A percentile compares a stretch with the other conserved stretches of the same genome.
phyloP scores from a whole-genome alignment of 1,140 invertebrate species.

The Cardiocondyla obscurior region DNA sequence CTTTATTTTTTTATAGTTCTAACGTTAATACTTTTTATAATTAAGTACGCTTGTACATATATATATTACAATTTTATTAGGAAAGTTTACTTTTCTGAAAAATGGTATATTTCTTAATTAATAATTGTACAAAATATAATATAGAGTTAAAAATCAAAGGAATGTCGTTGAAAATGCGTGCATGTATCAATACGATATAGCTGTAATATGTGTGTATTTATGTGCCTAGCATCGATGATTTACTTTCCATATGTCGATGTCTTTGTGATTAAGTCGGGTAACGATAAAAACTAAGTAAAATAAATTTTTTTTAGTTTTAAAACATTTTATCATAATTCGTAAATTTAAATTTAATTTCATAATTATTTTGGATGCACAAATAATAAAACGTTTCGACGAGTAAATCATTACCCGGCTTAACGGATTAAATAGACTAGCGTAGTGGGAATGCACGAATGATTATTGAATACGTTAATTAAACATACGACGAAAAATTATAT shows the following conservation, averaged over 20 bases:
- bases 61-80: not conserved
- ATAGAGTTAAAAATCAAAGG: not conserved
- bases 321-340: not conserved
- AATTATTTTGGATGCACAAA: not conserved
- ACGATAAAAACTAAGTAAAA: not conserved
- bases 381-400: not conserved
- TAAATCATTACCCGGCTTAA: constrained; percentile 28
- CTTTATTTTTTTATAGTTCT: no score
- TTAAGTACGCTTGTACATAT: not conserved
- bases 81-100: not conserved
- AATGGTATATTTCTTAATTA: constrained; percentile 14
- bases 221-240: constrained; percentile 34
- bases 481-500: constrained; percentile 17
- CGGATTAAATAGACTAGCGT: not conserved
- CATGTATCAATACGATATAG: constrained; percentile 43
- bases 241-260: constrained; percentile 35
- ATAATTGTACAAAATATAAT: constrained; percentile 41
- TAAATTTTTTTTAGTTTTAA: not conserved
- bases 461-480: constrained; percentile 26
- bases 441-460: not conserved
- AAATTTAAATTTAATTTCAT: not conserved
- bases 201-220: constrained; percentile 36
- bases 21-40: not conserved
- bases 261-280: constrained; percentile 27
- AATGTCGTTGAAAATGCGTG: constrained; percentile 8